Conservation (phyloP, 2,888 invertebrate genomes). For the Philopedon plagiatum region DNA sequence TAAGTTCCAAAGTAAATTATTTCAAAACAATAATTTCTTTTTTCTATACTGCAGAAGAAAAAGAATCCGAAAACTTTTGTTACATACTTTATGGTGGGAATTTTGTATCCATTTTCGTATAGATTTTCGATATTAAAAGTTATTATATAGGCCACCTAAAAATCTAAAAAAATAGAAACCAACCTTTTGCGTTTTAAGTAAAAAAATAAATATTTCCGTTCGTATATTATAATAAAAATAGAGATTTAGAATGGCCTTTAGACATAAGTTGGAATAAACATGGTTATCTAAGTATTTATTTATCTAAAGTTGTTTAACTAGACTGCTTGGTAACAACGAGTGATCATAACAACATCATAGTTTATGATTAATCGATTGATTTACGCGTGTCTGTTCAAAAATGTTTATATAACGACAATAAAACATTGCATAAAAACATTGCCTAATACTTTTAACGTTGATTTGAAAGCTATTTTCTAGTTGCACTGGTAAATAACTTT, state of each 20-base stretch:
- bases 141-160: no score
- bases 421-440: not conserved
- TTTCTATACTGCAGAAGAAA: no score
- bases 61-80: no score
- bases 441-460: not conserved
- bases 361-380: not conserved
- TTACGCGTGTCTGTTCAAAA: not conserved
- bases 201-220: not conserved
- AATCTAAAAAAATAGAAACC: no score
- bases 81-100: no score
- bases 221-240: slow-evolving; percentile 9
- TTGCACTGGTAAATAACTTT: no score
- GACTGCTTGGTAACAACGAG: slow-evolving; percentile 34
- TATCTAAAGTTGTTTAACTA: slow-evolving; percentile 26
- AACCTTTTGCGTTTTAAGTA: not conserved
- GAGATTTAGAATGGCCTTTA: slow-evolving; percentile 9
- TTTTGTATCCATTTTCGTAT: no score
- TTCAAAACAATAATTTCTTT: no score
- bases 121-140: no score
- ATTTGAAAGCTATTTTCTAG: not conserved
- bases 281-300: slow-evolving; percentile 28
- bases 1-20: no score
- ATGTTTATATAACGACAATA: not conserved
- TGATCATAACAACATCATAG: not conserved
- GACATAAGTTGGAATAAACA: slow-evolving; percentile 14